Evolutionary conservation across 2,888 invertebrate species (phyloP), one percentile per base, ranked within the genome.

Genomic region (Ochlodes sylvanus): DNA sequence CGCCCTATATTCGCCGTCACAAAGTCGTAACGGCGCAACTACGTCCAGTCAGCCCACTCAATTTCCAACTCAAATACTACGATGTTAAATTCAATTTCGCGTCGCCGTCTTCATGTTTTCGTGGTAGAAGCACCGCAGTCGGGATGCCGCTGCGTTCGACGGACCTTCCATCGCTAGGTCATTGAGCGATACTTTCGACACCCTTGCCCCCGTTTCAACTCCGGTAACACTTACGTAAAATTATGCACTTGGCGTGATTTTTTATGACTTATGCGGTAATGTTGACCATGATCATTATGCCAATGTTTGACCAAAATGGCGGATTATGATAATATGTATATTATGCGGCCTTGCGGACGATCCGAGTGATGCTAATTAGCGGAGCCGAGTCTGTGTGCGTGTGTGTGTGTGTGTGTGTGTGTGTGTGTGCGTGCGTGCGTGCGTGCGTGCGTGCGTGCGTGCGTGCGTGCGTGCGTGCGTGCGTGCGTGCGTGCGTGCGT

Each of bases 1-100:
- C 88, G 88, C 87, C 88, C 89, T 84, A 87, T 77, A 85, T 86
- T 82, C 72, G 61, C 57, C 68, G 15, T 14, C 57, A 57, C 21
- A 21, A 67, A 76, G 84, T 80, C 75, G 83, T 78, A 85, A 75
- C 76, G 86, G 74, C 71, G 44, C 71, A 78, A 77, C 72, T 32
- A 61, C 66, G 62, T 60, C 58, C 70, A 72, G 71, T 63, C 65
- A 63, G 12, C 7, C 6, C 41, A 34, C 14, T 52, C 17, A 9
- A 79, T 74, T 69, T 71, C 67, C 61, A 61, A 69, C 79, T 77
- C 70, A 78, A 79, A 72, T 7, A 4, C 9, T 21, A 15, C n/a
- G 21, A 34, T 15, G 2, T 0, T 10, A 15, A 73, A 78, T 71
- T 65, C 56, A 72, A 65, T 72, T 72, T 78, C 21, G 70, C 27